Evolutionary conservation across 2,113 vertebrate genomes (phyloP), one percentile per base, ranked within the genome.

Genomic region (Burhinus bistriatus): DNA sequence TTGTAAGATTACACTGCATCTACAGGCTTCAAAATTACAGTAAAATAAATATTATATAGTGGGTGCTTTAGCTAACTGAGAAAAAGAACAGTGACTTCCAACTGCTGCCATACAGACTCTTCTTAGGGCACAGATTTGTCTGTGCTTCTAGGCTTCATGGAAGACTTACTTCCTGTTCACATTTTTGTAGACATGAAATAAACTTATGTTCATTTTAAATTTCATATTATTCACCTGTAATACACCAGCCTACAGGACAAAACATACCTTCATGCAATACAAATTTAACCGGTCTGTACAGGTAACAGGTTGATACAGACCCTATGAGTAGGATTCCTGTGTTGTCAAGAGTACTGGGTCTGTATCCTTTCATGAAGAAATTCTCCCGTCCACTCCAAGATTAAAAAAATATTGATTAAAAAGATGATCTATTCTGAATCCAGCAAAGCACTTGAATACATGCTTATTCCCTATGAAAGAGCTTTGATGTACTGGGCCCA

Each of bases 291-390:
- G 40, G 20, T 77, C 58, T 64, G 38, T 32, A 34, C 22, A 34
- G 38, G 10, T 45, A 38, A 26, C 2, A 44, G 20, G 11, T 38
- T 86, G 34, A 15, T 38, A 71, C 36, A 61, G 36, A 42, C 5
- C 6, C 6, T 4, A 1, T 0, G 1, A 23, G 20, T 29, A 27
- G 52, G 27, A 44, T 23, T 76, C 32, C 45, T 72, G 1, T 7
- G 18, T 3, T 17, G 4, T 18, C 0, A 6, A 45, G 45, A 54
- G 6, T 64, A 47, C 22, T 20, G 42, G 29, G 15, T 44, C 40
- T 87, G 18, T 9, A 14, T 4, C 70, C 55, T 66, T 59, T 9
- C 14, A 66, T 9, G 34, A 73, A 55, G 36, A 54, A 76, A 52
- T 11, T 38, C 78, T 85, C 18, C 52, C 4, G 8, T 5, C 40